Conservation (phyloP, 2,113 vertebrate genomes). For the Menura novaehollandiae region DNA sequence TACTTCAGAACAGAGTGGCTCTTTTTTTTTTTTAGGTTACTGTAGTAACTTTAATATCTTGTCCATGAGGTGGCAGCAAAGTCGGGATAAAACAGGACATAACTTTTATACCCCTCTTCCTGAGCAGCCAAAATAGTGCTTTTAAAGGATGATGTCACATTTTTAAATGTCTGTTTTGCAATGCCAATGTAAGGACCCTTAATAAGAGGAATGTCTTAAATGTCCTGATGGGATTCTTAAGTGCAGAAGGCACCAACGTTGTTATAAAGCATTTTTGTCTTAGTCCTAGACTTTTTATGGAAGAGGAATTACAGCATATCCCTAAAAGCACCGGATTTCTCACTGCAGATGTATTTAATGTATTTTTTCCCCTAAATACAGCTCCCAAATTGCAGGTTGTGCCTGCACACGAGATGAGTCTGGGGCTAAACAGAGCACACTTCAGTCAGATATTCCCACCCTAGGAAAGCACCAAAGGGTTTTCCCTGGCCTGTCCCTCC, state of each 20-base stretch:
- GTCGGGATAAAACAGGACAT: not conserved
- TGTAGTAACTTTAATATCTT: not conserved
- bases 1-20: not conserved
- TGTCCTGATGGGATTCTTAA: not conserved
- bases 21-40: not conserved
- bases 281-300: not conserved
- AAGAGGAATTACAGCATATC: not conserved
- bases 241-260: not conserved
- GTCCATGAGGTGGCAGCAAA: constrained; percentile 67
- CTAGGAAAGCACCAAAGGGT: constrained; percentile 4
- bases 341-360: not conserved
- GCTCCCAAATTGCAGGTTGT: not conserved
- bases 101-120: not conserved
- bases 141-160: not conserved
- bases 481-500: not conserved
- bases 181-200: not conserved
- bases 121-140: not conserved
- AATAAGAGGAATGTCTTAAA: not conserved
- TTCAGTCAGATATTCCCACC: not conserved
- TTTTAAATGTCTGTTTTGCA: not conserved
- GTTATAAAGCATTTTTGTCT: not conserved
- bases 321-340: not conserved
- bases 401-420: not conserved
- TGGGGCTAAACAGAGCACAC: not conserved
- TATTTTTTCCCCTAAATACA: not conserved